Evolutionary conservation across 2,888 invertebrate genomes (phyloP).

Genomic region (Pyrrhosoma nymphula): DNA sequence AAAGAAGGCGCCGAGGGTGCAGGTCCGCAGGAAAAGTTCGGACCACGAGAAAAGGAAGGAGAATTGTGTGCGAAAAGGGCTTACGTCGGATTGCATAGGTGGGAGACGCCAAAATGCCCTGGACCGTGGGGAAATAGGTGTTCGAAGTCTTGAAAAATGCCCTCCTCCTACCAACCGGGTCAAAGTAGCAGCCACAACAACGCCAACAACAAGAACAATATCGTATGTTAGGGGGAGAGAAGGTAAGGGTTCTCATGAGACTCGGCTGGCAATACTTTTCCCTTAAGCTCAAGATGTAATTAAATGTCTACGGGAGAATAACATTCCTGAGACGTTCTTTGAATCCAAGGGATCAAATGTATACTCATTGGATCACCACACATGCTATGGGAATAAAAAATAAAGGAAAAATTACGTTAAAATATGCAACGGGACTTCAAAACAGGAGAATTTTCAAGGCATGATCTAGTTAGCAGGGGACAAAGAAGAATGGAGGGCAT

Average conservation of each 20-base stretch:
- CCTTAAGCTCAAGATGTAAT: not conserved
- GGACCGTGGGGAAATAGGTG: constrained; percentile 36
- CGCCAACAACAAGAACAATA: constrained; percentile 6
- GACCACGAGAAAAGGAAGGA: not conserved
- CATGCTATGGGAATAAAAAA: not conserved
- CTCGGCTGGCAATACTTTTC: not conserved
- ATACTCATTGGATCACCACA: not conserved
- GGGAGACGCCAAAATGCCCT: constrained; percentile 2
- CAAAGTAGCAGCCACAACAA: no score
- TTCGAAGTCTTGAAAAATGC: constrained; percentile 36
- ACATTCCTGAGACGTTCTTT: not conserved
- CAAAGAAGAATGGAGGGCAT: no score
- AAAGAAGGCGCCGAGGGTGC: not conserved
- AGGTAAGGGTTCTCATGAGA: not conserved
- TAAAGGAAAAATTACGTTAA: no score
- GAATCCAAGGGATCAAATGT: not conserved
- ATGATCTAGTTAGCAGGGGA: no score
- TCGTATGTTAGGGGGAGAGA: not conserved
- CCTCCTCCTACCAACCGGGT: not conserved
- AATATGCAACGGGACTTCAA: no score
- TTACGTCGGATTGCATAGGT: not conserved
- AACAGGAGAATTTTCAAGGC: no score
- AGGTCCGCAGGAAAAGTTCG: not conserved
- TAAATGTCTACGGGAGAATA: not conserved
- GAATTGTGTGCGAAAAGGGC: not conserved